phyloP scores from a whole-genome alignment of 2,797 vertebrate genomes.

The Hemibagrus guttatus region DNA sequence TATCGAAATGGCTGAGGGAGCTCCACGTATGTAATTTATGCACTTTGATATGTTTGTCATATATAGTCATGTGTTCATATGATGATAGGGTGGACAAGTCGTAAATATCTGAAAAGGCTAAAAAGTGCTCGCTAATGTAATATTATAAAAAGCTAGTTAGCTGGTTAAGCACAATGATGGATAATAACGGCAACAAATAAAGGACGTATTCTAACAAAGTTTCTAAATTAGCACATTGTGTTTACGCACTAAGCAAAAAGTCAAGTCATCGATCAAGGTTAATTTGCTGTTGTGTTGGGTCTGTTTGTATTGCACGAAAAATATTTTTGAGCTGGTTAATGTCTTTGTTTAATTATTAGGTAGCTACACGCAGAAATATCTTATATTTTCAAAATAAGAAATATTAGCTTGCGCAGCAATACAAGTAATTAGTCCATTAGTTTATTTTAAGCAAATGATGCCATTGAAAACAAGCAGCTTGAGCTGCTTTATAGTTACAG shows the following conservation, averaged over 20 bases:
- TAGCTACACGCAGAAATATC: background rate
- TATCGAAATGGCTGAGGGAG: constrained; percentile 98
- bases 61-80: background rate
- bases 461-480: background rate
- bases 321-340: background rate
- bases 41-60: too few relatives aligned
- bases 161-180: background rate
- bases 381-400: background rate
- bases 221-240: background rate
- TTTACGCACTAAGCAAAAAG: background rate
- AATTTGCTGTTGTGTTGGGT: background rate
- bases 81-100: background rate
- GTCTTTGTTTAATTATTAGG: background rate
- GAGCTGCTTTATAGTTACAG: background rate
- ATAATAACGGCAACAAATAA: background rate
- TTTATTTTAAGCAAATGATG: too few relatives aligned
- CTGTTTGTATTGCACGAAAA: background rate
- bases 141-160: background rate
- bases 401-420: too few relatives aligned
- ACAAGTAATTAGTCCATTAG: background rate
- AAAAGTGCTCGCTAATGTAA: background rate
- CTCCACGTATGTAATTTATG: constrained; percentile 86
- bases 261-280: background rate
- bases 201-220: background rate
- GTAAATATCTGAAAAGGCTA: too few relatives aligned